phyloP scores from a whole-genome alignment of 2,797 vertebrate species.

The Botia almorhae region DNA sequence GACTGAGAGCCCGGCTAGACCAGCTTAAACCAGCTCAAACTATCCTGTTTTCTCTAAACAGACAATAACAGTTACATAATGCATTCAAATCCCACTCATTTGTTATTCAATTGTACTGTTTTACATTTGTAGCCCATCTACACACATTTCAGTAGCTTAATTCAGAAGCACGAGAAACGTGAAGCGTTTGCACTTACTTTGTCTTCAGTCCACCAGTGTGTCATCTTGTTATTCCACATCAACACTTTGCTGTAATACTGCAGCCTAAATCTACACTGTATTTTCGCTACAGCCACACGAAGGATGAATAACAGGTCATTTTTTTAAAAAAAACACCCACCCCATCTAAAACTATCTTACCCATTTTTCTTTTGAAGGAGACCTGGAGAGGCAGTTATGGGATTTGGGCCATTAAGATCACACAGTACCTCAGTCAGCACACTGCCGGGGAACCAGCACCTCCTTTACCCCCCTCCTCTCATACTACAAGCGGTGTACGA shows the following conservation, averaged over 20 bases:
- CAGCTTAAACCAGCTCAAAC: no score
- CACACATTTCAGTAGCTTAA: not conserved
- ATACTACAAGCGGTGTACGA: not conserved
- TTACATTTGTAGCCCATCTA: not conserved
- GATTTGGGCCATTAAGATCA: slow-evolving; percentile 74
- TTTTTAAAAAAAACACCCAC: not conserved
- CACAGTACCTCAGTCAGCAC: slow-evolving; percentile 77
- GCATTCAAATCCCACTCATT: not conserved
- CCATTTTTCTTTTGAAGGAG: slow-evolving; percentile 35
- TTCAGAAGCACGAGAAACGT: not conserved
- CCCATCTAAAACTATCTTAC: slow-evolving; percentile 18
- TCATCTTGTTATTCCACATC: no score
- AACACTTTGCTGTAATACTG: not conserved
- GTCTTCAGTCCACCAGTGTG: not conserved
- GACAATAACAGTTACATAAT: no score
- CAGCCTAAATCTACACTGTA: not conserved
- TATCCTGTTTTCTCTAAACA: no score
- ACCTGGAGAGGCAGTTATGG: slow-evolving; percentile 65
- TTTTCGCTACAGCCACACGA: not conserved
- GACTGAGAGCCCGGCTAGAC: no score
- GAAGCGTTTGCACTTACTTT: not conserved
- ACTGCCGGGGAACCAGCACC: slow-evolving; percentile 45
- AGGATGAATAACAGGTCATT: not conserved
- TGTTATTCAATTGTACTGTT: no score
- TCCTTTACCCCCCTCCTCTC: slow-evolving; percentile 15